Evolutionary conservation across 2,797 vertebrate genomes (phyloP).

Genomic region (Ptychadena robeensis): DNA sequence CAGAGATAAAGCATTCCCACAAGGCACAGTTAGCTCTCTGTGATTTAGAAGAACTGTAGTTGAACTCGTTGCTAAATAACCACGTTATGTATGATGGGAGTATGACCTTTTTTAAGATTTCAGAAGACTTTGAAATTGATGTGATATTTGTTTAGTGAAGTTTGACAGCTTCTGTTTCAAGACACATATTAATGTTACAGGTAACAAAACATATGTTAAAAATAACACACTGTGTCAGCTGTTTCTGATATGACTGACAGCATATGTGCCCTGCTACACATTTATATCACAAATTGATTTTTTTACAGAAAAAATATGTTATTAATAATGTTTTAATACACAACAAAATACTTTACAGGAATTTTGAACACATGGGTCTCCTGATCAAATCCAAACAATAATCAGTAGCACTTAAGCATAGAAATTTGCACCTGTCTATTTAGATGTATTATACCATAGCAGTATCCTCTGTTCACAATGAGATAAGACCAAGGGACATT

Average conservation of each 20-base stretch:
- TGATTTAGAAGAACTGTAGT: slow-evolving; percentile 53
- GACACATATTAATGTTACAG: slow-evolving; percentile 19
- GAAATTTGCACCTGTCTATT: neutral
- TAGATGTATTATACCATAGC: too few species aligned
- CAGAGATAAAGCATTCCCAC: slow-evolving; percentile 59
- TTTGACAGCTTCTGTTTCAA: slow-evolving; percentile 26
- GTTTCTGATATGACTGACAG: neutral
- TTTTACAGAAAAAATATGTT: neutral
- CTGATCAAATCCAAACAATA: neutral
- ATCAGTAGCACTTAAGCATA: neutral
- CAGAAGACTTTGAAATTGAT: slow-evolving; percentile 15
- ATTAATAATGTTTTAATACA: neutral
- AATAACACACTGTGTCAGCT: neutral
- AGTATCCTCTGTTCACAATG: too few species aligned
- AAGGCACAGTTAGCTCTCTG: slow-evolving; percentile 46
- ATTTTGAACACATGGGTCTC: neutral
- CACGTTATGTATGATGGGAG: slow-evolving; percentile 47
- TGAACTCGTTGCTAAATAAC: slow-evolving; percentile 52
- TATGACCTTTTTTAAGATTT: slow-evolving; percentile 25
- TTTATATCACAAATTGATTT: neutral
- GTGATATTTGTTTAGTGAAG: slow-evolving; percentile 25
- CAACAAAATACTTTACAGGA: neutral
- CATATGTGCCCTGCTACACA: neutral
- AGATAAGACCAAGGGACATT: neutral
- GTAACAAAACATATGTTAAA: slow-evolving; percentile 22